phyloP scores from a whole-genome alignment of 2,113 vertebrate genomes.

The Myocastor coypus region DNA sequence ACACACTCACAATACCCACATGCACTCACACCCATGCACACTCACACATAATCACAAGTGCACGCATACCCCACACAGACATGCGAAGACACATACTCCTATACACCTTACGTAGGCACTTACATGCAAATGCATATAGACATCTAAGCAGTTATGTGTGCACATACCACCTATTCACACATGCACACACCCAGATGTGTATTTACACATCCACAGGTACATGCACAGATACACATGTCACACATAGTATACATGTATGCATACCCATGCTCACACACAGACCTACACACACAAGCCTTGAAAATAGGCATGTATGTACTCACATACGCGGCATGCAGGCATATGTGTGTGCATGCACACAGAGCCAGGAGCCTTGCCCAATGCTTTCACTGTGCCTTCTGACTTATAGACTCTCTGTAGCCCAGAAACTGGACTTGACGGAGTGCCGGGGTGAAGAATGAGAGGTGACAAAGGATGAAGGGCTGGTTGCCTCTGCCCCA shows the following conservation, averaged over 20 bases:
- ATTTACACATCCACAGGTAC: background rate
- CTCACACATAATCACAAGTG: background rate
- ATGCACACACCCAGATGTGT: background rate
- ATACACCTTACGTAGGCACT: background rate
- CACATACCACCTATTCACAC: background rate
- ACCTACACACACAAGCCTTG: background rate
- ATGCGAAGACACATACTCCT: background rate
- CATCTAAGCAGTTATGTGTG: background rate
- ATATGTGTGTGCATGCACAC: too few species aligned
- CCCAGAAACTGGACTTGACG: background rate
- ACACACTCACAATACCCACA: background rate
- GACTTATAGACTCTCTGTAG: background rate
- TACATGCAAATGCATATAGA: background rate
- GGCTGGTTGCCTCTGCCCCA: background rate
- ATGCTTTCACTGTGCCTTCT: background rate
- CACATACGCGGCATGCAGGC: too few species aligned
- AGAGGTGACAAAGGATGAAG: background rate
- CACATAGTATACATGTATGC: background rate
- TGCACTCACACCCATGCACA: background rate
- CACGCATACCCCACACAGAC: background rate
- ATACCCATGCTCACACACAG: background rate
- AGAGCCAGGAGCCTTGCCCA: background rate
- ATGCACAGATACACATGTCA: background rate
- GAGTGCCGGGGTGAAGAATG: background rate
- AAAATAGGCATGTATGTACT: background rate